Evolutionary conservation across 2,797 vertebrate species (phyloP), one percentile per base, ranked within the genome.

Genomic region (Macropodus opercularis): DNA sequence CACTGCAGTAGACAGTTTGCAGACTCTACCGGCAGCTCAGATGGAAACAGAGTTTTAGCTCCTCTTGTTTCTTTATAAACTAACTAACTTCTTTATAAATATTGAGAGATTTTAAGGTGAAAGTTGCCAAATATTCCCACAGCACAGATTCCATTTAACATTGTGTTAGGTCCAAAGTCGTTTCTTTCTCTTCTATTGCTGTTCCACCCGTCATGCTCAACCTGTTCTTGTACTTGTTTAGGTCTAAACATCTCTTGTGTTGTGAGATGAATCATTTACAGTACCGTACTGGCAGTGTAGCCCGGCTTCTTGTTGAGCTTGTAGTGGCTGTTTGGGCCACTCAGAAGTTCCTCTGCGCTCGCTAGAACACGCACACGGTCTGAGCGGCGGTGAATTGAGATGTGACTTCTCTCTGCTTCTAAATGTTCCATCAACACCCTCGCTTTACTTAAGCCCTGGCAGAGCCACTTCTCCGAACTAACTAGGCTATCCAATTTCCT

Each of bases 381-480:
- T 69, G 68, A 80, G 70, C 59, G 31, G 68, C 59, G 78, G 65
- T 61, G 64, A 82, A 86, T 77, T 82, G 74, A 87, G 85, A 86
- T 79, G 81, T 87, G 82, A 85, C 81, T 85, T 67, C 61, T 86
- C 59, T 83, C 48, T 80, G 67, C 64, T 77, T 79, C 77, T 78
- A 81, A 85, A 85, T 74, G 76, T 78, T 85, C 85, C 69, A 78
- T 89, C 87, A 86, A 75, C 87, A 86, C 86, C 56, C 73, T 62
- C 41, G 57, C 63, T 84, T 80, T 76, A 48, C 68, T 75, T 83
- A 69, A 84, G 72, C 63, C 59, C 59, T 62, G 73, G 52, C 72
- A 68, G 39, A 63, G 75, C 70, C 65, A 55, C 78, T 66, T 84
- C 74, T 78, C 39, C 66, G 75, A 81, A 87, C 83, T 70, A 80